A percentile compares a stretch with the other conserved stretches of the same genome.
Conservation (phyloP, 2,113 vertebrate species). For the Heptranchias perlo region DNA sequence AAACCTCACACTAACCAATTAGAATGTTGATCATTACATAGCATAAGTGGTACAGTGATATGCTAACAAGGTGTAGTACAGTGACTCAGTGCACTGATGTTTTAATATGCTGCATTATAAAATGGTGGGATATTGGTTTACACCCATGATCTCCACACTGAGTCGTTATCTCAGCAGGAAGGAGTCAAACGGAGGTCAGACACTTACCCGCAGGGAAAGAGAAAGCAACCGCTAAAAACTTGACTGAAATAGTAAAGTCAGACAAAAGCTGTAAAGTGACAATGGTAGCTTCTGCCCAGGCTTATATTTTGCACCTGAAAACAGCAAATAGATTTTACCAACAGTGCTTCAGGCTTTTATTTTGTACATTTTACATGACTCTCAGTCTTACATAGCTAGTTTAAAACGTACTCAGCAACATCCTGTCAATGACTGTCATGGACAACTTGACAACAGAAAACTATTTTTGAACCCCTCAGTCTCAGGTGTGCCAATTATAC, state of each 20-base stretch:
- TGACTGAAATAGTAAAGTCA: background rate
- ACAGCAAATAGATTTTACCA: background rate
- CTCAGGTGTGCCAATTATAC: background rate
- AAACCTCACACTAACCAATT: background rate
- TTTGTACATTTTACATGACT: background rate
- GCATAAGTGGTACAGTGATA: background rate
- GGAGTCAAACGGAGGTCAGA: background rate
- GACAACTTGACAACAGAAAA: background rate
- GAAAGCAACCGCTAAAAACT: background rate
- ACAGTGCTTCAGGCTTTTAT: background rate
- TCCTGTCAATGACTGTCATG: background rate
- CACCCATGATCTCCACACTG: background rate
- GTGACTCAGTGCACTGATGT: background rate
- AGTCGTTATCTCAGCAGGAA: background rate
- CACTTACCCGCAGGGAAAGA: background rate
- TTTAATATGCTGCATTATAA: background rate
- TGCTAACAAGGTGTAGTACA: background rate
- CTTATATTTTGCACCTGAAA: background rate
- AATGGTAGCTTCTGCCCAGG: background rate
- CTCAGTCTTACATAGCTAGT: background rate
- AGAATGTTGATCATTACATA: background rate
- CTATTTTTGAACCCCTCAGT: background rate
- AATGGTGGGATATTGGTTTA: background rate
- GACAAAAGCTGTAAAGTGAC: background rate
- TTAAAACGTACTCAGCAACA: background rate